Percentiles rank a stretch among this genome's conserved stretches.
Conservation (phyloP, 2,113 vertebrate species). For the Cyanocitta stelleri region DNA sequence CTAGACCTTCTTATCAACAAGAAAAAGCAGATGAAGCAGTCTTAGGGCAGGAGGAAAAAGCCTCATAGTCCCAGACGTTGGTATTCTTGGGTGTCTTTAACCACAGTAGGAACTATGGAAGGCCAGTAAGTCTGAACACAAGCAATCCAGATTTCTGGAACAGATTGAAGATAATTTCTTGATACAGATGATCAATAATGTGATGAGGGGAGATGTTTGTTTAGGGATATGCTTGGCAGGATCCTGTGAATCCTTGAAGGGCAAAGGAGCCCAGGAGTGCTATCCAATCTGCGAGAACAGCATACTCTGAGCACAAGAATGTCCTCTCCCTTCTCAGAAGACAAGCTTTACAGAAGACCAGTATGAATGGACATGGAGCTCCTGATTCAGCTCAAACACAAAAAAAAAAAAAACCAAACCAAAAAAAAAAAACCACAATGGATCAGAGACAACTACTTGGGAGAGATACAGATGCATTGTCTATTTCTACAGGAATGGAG, state of each 20-base stretch:
- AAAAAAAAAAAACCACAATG: neutral
- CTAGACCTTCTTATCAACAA: neutral
- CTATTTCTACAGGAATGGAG: neutral
- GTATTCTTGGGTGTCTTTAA: neutral
- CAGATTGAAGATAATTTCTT: neutral
- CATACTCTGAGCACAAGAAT: neutral
- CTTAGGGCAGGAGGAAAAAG: neutral
- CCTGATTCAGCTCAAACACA: neutral
- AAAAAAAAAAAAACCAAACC: neutral
- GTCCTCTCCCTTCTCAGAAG: neutral
- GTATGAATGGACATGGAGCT: accelerated
- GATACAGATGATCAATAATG: neutral
- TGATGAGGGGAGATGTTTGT: neutral
- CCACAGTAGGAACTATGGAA: neutral
- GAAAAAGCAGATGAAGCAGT: neutral
- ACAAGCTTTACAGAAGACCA: neutral
- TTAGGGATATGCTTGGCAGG: neutral
- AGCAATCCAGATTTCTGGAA: neutral
- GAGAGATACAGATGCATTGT: neutral
- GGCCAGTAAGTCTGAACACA: neutral
- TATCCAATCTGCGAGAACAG: neutral
- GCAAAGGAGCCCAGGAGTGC: neutral
- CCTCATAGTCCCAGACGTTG: neutral
- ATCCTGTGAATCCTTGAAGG: neutral
- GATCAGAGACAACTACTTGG: neutral